phyloP scores from a whole-genome alignment of 1,140 invertebrate species.

The Tribolium castaneum region DNA sequence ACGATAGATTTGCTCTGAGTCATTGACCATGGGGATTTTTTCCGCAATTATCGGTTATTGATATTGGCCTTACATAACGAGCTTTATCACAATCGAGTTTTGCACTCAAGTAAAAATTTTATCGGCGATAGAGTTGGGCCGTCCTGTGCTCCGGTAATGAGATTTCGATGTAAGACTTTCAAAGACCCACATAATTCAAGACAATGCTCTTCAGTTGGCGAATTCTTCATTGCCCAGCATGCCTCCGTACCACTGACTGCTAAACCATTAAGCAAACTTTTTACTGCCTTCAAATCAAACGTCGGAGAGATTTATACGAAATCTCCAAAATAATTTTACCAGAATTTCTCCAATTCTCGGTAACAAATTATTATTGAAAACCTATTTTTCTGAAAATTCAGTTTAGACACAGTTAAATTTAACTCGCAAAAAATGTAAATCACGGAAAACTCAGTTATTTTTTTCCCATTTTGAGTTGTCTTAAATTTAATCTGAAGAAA shows the following conservation, averaged over 20 bases:
- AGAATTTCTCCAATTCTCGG: too few relatives aligned
- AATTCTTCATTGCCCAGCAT: constrained; percentile 20
- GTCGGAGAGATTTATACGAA: not conserved
- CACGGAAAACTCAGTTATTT: too few relatives aligned
- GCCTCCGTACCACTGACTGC: constrained; percentile 16
- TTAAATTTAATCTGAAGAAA: too few relatives aligned
- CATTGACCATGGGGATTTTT: not conserved
- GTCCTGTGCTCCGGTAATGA: constrained; percentile 7
- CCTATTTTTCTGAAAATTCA: too few relatives aligned
- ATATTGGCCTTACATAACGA: not conserved
- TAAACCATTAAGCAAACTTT: not conserved
- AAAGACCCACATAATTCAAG: constrained; percentile 44
- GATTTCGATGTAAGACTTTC: constrained; percentile 41
- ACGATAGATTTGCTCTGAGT: not conserved
- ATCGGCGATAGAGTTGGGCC: not conserved
- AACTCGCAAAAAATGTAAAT: too few relatives aligned
- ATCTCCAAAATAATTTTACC: too few relatives aligned
- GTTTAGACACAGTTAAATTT: too few relatives aligned
- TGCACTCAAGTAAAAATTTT: not conserved
- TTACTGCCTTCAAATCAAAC: constrained; percentile 7
- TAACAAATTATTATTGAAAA: too few relatives aligned
- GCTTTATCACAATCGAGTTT: not conserved
- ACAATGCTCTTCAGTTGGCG: constrained; percentile 36
- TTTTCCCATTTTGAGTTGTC: too few relatives aligned
- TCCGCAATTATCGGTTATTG: not conserved